Percentiles rank a stretch among this genome's conserved stretches.
phyloP scores from a whole-genome alignment of 2,113 vertebrate species.

The Pseudonaja textilis region DNA sequence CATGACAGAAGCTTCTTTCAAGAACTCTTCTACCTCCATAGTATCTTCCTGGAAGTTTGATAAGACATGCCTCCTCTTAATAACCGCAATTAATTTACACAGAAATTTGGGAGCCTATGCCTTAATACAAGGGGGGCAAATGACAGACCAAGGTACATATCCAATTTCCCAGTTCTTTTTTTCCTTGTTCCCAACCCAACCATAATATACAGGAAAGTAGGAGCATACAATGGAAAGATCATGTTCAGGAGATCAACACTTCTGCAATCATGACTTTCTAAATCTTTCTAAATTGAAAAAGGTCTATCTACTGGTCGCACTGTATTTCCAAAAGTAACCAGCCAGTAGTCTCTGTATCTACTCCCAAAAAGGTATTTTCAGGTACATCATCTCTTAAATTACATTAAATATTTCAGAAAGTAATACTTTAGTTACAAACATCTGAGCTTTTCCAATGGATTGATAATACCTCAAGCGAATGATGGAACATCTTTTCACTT shows the following conservation, averaged over 20 bases:
- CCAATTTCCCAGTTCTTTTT: background rate
- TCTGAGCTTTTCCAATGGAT: background rate
- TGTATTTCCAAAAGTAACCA: background rate
- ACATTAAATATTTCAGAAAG: background rate
- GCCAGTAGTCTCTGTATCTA: background rate
- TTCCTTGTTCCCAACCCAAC: background rate
- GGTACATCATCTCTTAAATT: background rate
- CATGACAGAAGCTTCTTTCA: slow-evolving; percentile 98
- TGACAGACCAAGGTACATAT: background rate
- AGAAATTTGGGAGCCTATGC: background rate
- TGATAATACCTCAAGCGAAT: background rate
- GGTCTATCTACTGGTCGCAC: background rate
- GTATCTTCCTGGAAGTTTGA: slow-evolving; percentile 86
- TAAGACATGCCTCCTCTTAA: slow-evolving; percentile 22
- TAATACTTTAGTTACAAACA: background rate
- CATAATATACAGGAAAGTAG: background rate
- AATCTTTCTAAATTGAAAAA: background rate
- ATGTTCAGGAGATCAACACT: background rate
- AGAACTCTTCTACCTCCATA: slow-evolving; percentile 98
- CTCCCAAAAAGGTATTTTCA: background rate
- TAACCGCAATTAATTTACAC: slow-evolving; percentile 4
- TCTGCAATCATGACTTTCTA: background rate
- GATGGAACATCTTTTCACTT: background rate
- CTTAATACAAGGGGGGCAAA: background rate
- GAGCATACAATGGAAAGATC: background rate